Base-by-base conservation (phyloP, 2,888 invertebrate genomes). In the Trachelus iudaicus region DNA sequence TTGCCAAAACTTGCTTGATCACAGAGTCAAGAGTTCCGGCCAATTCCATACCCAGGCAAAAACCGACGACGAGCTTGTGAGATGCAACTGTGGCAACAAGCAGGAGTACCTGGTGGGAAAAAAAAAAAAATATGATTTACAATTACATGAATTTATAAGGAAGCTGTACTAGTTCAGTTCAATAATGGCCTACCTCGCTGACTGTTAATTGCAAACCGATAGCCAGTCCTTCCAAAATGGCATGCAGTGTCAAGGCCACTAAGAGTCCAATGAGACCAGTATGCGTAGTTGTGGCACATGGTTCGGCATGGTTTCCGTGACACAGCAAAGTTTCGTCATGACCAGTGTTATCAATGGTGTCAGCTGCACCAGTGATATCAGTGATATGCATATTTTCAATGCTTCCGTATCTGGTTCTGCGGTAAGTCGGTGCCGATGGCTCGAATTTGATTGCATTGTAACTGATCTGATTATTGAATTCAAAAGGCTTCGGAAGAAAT, bases 11-110 rank as follows among this genome's bases (percentile, higher is more conserved):
- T 81, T 95, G 94, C 69, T 92, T 91, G 75, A 93, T 92, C 73
- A 92, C 80, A 0, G 82, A 77, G 84, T 92, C 93, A n/a, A 93
- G 93, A 73, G 94, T 93, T 75, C 91, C 90, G 30, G 92, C 91
- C 78, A 97, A 92, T 90, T 96, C 96, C 0, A 96, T 93, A 0
- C 97, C 97, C 74, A 97, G 92, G 85, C 96, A 97, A 91, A 97
- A 96, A 0, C 95, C 95, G 77, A 97, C 96, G 30, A 97, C 96
- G 83, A 95, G 94, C 92, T 97, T 97, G 92, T 97, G 97, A 4
- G 95, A 95, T 0, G 95, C 94, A 2, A 97, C 95, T 11, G 95
- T 96, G 30, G 93, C 94, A 13, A 95, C 92, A 11, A 95, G 92
- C 31, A 95, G 92, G 1, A 95, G 91, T 1, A 96, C 95, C 95